Base-by-base conservation (phyloP, 2,113 vertebrate species). In the Nansenia antarctica region DNA sequence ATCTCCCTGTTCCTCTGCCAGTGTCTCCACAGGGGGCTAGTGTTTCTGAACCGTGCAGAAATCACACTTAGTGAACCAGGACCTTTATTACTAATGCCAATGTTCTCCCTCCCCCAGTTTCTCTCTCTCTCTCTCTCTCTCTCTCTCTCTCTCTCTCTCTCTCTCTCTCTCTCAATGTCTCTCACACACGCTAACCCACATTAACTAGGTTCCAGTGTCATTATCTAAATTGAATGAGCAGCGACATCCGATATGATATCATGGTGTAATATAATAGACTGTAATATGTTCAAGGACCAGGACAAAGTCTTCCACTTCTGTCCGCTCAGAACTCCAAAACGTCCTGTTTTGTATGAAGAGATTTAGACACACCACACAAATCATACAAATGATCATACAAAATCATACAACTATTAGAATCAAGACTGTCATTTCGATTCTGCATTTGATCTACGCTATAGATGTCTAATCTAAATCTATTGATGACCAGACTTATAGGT, bases 141-240 rank as follows among this genome's bases (percentile, higher is more conserved):
- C 67, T 27, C 24, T 9, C 18, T 34, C 2, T 9, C 24, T n/a
- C 5, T 22, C 62, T 22, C 42, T 42, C 67, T 11, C 14, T 14
- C n/a, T 37, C 2, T 9, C 14, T 6, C 30, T 42, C 65, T 47
- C 1, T n/a, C 34, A 63, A 22, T 54, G 49, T 18, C 32, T 24
- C 60, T 64, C 63, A 8, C 57, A 31, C 30, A 27, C 9, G 20
- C 78, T 77, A 63, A 34, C 39, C 22, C 58, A 53, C 30, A 65
- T 79, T 80, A 83, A 82, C 65, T 52, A 30, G 67, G 75, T 86
- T 76, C 67, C 58, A 37, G 67, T 69, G 53, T 67, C 75, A 32
- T 72, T 67, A 29, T 45, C 53, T 31, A 58, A 82, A 81, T 72
- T 75, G 52, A 86, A 75, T 73, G 78, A 73, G 67, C 15, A 11